A percentile compares a stretch with the other conserved stretches of the same genome.
Conservation (phyloP, 2,113 vertebrate species). For the Ochotona princeps region DNA sequence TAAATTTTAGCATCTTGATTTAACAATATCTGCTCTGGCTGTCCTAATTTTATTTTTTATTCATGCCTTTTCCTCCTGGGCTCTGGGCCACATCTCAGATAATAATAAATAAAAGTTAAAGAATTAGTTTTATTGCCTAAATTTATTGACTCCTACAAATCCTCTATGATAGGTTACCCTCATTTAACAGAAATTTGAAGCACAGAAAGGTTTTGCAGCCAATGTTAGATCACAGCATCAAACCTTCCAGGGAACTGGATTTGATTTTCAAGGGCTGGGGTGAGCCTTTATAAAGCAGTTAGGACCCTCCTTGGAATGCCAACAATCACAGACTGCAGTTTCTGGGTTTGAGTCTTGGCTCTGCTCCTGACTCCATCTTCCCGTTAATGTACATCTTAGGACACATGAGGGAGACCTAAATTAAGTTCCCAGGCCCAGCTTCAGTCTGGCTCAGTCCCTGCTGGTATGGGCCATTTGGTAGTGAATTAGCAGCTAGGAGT, state of each 20-base stretch:
- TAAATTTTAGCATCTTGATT: background rate
- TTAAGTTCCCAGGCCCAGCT: no score
- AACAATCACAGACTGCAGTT: no score
- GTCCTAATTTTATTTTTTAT: background rate
- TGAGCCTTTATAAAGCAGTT: no score
- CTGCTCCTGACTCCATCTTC: no score
- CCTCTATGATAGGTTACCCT: background rate
- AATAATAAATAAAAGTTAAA: background rate
- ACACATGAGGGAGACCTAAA: no score
- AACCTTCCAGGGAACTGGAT: background rate
- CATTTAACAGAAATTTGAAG: background rate
- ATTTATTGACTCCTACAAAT: background rate
- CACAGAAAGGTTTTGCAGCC: background rate
- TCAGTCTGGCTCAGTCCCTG: no score
- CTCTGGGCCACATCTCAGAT: background rate
- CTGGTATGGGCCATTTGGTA: no score
- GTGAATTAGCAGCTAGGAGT: no score
- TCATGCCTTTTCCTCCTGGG: background rate
- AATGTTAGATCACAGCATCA: background rate
- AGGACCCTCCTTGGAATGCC: no score
- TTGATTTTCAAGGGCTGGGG: background rate
- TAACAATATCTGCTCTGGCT: background rate
- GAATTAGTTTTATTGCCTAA: background rate
- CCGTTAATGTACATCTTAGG: no score
- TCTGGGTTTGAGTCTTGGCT: no score